Evolutionary conservation across 2,888 invertebrate species (phyloP), one percentile per base, ranked within the genome.

Genomic region (Cartodere bifasciata): DNA sequence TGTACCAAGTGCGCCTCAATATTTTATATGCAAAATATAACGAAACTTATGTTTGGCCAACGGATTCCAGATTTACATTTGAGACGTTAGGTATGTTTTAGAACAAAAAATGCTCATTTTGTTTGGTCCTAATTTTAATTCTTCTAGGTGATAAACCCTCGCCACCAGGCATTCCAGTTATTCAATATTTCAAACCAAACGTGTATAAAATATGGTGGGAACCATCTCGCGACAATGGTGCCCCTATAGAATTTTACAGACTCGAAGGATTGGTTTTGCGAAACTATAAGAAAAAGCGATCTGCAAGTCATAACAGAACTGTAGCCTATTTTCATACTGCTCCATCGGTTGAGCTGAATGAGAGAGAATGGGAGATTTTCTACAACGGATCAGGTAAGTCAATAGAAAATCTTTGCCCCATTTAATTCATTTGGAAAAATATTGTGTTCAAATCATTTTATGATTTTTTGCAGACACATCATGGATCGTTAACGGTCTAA

Each of bases 151-250:
- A 84, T 50, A 69, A 76, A 9, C 92, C 91, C 1, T 76, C 79
- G 23, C 63, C 75, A 2, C 90, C 91, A 0, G 84, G 84, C 0
- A 65, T 68, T 4, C 81, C 90, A 0, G 64, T 68, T 7, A 70
- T 85, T n/a, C 75, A 78, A 35, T 75, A 75, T 32, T 67, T 86
- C 7, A 73, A 75, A 13, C 74, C 75, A 13, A 75, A 77, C 13
- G 68, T 82, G 13, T 76, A 82, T 47, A 79, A 84, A 49, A 73
- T 88, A 0, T 74, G 72, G 48, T 92, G 92, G 92, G 66, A 75
- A 23, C 71, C 80, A 6, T 78, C 88, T 0, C 69, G 69, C 38
- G 72, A 76, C 9, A 80, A 85, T 49, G 90, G 90, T 0, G 78
- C 80, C 0, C 63, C 72, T n/a, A 68, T 87, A 4, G 63, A 68